Percentiles rank a stretch among this genome's conserved stretches.
These are phyloP conservation scores for Dromius quadrimaculatus DNA, from an alignment of 2,888 invertebrate genomes.

Conservation along the genomic window DNA sequence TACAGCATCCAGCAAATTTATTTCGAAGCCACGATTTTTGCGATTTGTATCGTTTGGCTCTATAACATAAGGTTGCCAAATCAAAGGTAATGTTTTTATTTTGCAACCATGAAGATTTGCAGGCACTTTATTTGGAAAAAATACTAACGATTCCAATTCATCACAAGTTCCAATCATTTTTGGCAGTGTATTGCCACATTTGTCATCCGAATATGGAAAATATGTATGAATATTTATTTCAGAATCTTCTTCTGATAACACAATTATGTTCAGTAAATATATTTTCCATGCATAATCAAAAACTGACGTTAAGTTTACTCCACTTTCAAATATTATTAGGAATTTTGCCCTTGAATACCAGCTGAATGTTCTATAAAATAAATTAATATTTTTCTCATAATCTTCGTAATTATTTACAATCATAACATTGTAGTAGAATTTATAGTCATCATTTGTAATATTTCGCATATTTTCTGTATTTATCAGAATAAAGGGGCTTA, in stretches of 20 bases:
- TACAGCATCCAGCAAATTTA: not conserved
- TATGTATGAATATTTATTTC: slow-evolving; percentile 18
- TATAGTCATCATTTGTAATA: not conserved
- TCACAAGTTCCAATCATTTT: not conserved
- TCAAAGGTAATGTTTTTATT: slow-evolving; percentile 5
- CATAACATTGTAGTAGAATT: not conserved
- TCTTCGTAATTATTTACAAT: not conserved
- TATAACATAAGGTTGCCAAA: slow-evolving; percentile 4
- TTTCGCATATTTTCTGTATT: no score
- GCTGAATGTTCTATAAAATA: not conserved
- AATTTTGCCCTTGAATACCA: not conserved
- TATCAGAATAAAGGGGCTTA: no score
- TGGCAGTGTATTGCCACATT: slow-evolving; percentile 6
- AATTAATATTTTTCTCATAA: not conserved
- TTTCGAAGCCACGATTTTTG: not conserved
- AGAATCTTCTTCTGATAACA: not conserved
- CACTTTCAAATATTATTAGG: not conserved
- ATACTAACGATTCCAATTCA: not conserved
- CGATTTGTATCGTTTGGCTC: not conserved
- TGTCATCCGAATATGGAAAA: not conserved
- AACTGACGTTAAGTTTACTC: slow-evolving; percentile 6
- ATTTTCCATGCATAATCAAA: slow-evolving; percentile 20
- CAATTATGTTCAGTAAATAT: slow-evolving; percentile 20
- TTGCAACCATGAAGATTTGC: slow-evolving; percentile 11
- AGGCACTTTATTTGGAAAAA: slow-evolving; percentile 10